Percentiles rank a stretch among this genome's conserved stretches.
phyloP scores from a whole-genome alignment of 2,888 invertebrate species.

The Amorpha juglandis region DNA sequence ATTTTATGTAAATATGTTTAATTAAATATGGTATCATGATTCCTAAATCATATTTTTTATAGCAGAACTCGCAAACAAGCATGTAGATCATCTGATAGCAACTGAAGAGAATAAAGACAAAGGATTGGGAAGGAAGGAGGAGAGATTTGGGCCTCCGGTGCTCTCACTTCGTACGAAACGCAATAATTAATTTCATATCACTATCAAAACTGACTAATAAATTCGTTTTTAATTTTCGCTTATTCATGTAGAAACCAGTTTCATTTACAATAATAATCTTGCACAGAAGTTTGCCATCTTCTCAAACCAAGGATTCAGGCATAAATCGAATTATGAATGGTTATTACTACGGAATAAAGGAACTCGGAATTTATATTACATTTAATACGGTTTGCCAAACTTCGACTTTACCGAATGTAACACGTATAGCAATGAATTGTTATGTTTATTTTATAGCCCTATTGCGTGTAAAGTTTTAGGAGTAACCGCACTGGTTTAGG shows the following conservation, averaged over 20 bases:
- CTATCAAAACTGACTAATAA: no score
- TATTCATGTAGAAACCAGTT: not conserved
- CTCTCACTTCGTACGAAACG: no score
- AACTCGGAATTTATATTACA: conserved; percentile 18
- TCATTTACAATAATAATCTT: not conserved
- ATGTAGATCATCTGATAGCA: no score
- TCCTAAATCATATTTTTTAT: no score
- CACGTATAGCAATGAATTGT: conserved; percentile 13
- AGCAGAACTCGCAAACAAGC: no score
- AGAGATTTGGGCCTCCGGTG: no score
- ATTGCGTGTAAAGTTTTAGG: not conserved
- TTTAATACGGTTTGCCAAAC: conserved; percentile 14
- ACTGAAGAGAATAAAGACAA: no score
- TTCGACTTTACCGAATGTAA: conserved; percentile 12
- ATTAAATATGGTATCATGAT: no score
- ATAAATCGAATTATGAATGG: conserved; percentile 16
- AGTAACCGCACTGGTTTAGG: not conserved
- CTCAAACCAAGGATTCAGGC: conserved; percentile 15
- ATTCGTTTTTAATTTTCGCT: not conserved
- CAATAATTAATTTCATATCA: no score
- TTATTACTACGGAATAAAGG: conserved; percentile 20
- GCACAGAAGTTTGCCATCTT: not conserved
- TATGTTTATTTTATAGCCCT: conserved; percentile 2
- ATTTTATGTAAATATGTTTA: not conserved
- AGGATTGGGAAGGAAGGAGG: no score